phyloP scores from a whole-genome alignment of 2,113 vertebrate species.

The Pseudois nayaur region DNA sequence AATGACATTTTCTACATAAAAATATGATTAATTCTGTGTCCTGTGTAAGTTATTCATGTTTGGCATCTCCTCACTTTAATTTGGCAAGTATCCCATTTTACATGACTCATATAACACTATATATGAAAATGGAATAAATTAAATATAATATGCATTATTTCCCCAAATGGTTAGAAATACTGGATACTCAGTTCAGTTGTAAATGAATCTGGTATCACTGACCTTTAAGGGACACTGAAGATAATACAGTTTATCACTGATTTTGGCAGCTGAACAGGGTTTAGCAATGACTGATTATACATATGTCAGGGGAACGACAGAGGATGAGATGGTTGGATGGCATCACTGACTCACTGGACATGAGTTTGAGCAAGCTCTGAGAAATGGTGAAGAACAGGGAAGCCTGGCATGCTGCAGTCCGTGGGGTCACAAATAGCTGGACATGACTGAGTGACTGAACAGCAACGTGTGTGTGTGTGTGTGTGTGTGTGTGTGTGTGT shows the following conservation, averaged over 20 bases:
- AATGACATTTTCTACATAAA: background rate
- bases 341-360: background rate
- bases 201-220: background rate
- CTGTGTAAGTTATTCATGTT: background rate
- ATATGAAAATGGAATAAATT: background rate
- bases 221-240: background rate
- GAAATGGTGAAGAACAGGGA: background rate
- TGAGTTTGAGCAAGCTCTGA: background rate
- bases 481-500: background rate
- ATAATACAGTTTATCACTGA: background rate
- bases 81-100: slow-evolving; percentile 12
- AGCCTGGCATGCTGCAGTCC: background rate
- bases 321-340: background rate
- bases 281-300: background rate
- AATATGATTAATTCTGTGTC: background rate
- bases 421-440: background rate
- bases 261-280: background rate
- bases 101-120: background rate
- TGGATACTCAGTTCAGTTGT: background rate
- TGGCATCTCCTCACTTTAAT: slow-evolving; percentile 29
- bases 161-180: background rate
- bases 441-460: background rate
- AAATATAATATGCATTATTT: slow-evolving; percentile 2
- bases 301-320: background rate
- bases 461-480: background rate